phyloP scores from a whole-genome alignment of 2,113 vertebrate genomes.

The Plestiodon gilberti region DNA sequence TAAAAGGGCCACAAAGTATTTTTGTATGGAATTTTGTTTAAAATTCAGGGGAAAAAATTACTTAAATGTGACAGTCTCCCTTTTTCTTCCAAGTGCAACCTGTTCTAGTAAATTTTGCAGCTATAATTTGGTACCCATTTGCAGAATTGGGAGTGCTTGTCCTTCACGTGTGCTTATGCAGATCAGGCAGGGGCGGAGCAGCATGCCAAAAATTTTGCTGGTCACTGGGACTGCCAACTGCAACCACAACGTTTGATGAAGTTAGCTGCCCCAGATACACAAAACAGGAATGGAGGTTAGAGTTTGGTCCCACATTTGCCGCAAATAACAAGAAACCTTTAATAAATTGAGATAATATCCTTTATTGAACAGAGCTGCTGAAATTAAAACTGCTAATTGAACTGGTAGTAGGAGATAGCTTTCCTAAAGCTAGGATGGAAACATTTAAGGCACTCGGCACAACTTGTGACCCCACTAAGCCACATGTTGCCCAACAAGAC shows the following conservation, averaged over 20 bases:
- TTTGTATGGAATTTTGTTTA: background rate
- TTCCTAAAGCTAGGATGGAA: background rate
- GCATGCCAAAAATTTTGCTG: background rate
- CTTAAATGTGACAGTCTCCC: background rate
- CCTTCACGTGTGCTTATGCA: background rate
- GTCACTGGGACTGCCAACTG: background rate
- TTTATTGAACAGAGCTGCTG: background rate
- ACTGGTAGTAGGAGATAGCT: background rate
- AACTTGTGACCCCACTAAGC: background rate
- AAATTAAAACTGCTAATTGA: background rate
- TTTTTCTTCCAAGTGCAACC: background rate
- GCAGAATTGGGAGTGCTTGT: background rate
- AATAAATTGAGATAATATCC: background rate
- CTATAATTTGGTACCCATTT: background rate
- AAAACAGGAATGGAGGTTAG: background rate
- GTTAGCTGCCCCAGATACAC: background rate
- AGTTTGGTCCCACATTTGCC: background rate
- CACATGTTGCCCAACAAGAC: background rate
- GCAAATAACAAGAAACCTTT: background rate
- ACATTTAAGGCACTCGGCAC: background rate
- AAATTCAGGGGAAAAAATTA: background rate
- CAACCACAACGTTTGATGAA: fast-evolving
- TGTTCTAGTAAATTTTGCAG: background rate
- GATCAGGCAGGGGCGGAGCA: background rate
- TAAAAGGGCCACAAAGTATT: background rate